Percentiles rank a stretch among this genome's conserved stretches.
Conservation (phyloP, 1,140 invertebrate species). For the Drosophila parvula region DNA sequence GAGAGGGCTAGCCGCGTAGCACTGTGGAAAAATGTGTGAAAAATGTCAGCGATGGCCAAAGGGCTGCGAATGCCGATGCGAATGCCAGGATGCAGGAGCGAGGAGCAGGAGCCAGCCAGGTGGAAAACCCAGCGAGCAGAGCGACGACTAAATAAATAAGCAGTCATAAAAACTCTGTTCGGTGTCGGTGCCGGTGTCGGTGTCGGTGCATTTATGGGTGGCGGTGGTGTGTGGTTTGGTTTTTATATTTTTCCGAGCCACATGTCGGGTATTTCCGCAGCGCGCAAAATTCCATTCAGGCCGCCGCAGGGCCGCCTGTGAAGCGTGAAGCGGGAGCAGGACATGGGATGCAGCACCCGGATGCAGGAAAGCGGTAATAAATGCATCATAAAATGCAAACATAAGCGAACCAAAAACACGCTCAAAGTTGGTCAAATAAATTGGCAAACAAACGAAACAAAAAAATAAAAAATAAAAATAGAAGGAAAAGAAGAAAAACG, state of each 20-base stretch:
- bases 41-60: slow-evolving; percentile 68
- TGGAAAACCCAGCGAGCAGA: slow-evolving; percentile 74
- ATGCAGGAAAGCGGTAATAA: slow-evolving; percentile 37
- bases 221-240: background rate
- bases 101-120: slow-evolving; percentile 53
- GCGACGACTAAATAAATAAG: slow-evolving; percentile 79
- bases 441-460: slow-evolving; percentile 3
- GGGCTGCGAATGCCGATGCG: slow-evolving; percentile 17
- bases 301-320: slow-evolving; percentile 22
- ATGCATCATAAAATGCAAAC: slow-evolving; percentile 54
- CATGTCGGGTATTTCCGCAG: slow-evolving; percentile 62
- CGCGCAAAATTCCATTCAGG: slow-evolving; percentile 59
- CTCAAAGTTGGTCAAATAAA: slow-evolving; percentile 12
- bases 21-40: slow-evolving; percentile 69
- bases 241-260: slow-evolving; percentile 26
- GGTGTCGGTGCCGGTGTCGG: slow-evolving; percentile 42
- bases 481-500: background rate
- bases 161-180: slow-evolving; percentile 69
- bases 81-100: slow-evolving; percentile 6
- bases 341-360: background rate
- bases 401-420: slow-evolving; percentile 17
- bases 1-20: slow-evolving; percentile 7
- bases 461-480: background rate
- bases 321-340: slow-evolving; percentile 9
- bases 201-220: slow-evolving; percentile 32